phyloP scores from a whole-genome alignment of 1,140 invertebrate genomes.

The Orchestia grillus region DNA sequence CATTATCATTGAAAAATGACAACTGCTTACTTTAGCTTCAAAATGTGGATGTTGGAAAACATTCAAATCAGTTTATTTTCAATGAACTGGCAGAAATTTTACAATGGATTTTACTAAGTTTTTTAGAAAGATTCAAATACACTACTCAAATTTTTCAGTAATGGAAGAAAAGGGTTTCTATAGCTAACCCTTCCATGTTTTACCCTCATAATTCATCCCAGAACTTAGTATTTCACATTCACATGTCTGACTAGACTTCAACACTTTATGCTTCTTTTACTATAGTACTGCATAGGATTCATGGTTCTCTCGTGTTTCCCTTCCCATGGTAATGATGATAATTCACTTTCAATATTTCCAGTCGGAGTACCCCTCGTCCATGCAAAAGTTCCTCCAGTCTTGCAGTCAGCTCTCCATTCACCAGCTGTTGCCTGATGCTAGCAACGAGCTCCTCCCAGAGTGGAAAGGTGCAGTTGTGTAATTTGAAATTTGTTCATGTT shows the following conservation, averaged over 20 bases:
- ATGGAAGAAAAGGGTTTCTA: neutral
- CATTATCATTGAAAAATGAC: too few species aligned
- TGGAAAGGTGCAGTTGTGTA: conserved; percentile 42
- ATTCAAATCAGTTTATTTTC: too few species aligned
- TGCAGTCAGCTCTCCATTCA: conserved; percentile 1
- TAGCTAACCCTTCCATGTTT: neutral
- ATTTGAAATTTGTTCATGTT: too few species aligned
- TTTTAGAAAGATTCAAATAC: too few species aligned
- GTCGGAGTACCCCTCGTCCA: neutral
- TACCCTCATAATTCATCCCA: neutral
- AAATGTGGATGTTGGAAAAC: too few species aligned
- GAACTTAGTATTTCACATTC: neutral
- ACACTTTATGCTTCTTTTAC: neutral
- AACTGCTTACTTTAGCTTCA: too few species aligned
- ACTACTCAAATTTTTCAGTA: neutral
- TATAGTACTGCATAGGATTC: neutral
- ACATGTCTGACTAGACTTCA: neutral
- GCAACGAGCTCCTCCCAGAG: neutral
- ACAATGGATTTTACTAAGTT: too few species aligned
- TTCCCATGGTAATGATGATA: neutral
- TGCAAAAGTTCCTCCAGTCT: conserved; percentile 34
- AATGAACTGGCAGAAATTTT: too few species aligned
- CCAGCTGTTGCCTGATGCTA: neutral
- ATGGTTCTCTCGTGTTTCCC: neutral
- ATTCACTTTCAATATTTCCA: neutral